phyloP scores from a whole-genome alignment of 2,113 vertebrate genomes.

The Abramis brama region DNA sequence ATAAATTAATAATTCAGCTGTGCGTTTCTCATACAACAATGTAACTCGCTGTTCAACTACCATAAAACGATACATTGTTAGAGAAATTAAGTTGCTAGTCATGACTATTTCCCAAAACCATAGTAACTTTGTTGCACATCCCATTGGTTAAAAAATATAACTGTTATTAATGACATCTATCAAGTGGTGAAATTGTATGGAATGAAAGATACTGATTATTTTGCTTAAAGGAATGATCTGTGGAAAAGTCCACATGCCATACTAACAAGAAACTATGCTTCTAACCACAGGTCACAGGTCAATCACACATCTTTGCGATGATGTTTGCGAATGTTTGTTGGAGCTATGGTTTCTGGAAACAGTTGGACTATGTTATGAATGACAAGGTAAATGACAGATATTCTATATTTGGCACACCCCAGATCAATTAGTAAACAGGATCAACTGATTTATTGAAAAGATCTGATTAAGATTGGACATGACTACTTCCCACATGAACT shows the following conservation, averaged over 20 bases:
- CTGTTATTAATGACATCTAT: background rate
- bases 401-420: background rate
- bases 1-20: background rate
- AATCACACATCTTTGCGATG: no score
- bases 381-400: background rate
- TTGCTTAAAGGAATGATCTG: no score
- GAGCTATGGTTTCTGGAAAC: background rate
- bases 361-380: background rate
- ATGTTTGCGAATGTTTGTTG: background rate
- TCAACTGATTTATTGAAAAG: background rate
- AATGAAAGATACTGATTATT: no score
- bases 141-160: background rate
- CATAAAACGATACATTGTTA: background rate
- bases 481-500: background rate
- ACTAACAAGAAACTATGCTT: no score
- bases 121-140: background rate
- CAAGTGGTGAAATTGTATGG: no score
- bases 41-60: background rate
- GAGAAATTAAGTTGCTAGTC: background rate
- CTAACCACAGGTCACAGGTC: no score
- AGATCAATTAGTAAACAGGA: background rate
- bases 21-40: background rate
- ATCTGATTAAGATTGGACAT: background rate
- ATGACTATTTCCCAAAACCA: background rate
- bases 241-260: no score